Conservation (phyloP, 2,113 vertebrate species). For the Gallinago undulata region DNA sequence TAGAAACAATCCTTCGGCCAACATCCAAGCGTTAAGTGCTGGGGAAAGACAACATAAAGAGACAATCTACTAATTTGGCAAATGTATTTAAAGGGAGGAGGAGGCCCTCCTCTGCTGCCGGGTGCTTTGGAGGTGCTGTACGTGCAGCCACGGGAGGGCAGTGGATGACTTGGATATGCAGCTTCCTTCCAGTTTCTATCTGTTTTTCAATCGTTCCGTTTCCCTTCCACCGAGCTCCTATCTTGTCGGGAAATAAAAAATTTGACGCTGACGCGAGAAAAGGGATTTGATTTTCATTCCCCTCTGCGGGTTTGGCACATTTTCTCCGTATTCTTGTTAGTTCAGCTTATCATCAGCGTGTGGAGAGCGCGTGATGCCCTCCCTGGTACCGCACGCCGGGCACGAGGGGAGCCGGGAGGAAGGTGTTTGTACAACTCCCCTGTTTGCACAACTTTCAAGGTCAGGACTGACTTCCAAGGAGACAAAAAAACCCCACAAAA, state of each 20-base stretch:
- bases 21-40: background rate
- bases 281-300: conserved; percentile 69
- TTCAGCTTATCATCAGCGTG: conserved; percentile 40
- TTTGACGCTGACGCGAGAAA: conserved; percentile 62
- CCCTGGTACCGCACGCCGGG: background rate
- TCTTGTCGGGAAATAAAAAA: conserved; percentile 72
- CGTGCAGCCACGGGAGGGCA: conserved; percentile 75
- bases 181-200: background rate
- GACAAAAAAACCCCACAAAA: background rate
- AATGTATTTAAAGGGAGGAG: background rate
- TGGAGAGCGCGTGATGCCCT: conserved; percentile 4
- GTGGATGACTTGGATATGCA: conserved; percentile 71
- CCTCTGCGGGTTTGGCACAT: conserved; percentile 20
- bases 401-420: background rate
- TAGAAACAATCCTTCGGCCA: background rate
- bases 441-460: conserved; percentile 45
- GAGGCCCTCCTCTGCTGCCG: background rate
- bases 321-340: conserved; percentile 58
- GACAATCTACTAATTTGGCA: background rate
- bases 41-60: background rate
- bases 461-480: background rate
- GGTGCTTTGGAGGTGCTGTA: background rate
- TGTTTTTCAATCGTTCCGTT: conserved; percentile 57
- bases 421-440: background rate
- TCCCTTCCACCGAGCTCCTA: conserved; percentile 51